Evolutionary conservation across 2,888 invertebrate genomes (phyloP), one percentile per base, ranked within the genome.

Genomic region (Drosophila bunnanda): DNA sequence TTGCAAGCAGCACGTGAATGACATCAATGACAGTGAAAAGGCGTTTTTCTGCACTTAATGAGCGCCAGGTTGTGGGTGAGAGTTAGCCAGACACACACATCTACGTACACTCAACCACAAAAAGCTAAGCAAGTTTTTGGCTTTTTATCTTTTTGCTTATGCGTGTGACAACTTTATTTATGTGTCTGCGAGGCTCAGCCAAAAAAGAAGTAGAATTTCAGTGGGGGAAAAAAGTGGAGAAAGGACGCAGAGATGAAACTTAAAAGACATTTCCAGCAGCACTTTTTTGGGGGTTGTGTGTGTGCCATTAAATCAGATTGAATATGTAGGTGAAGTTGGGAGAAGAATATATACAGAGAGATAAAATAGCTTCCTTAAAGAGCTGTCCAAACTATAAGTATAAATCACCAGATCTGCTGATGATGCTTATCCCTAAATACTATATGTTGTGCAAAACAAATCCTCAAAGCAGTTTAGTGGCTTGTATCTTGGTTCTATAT

Each of bases 11-110:
- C 81, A 85, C 83, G 85, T 82, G 83, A 83, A 83, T 82, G 85
- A 85, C 83, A 83, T 85, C 83, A 83, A 85, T 83, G 83, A 83
- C 83, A 83, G 83, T 83, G 85, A 83, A 83, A 83, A 83, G 83
- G 85, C 83, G 83, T 83, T 83, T 83, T 83, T 83, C 83, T 83
- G 85, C 83, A 81, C 83, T 83, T 83, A 83, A 83, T 83, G 83
- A 83, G 83, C 81, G 54, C 52, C 22, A 46, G 54, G 36, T 30
- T 38, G 64, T 41, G 50, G 55, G 41, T 38, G 53, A 32, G 46
- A 53, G 46, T 57, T 46, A 53, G 39, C 60, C 36, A 56, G 43
- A 72, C 52, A 53, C 55, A 64, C 41, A 59, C 55, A 50, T 39
- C n/a, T 9, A 25, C 34, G 20, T 20, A 30, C 22, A 43, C 44